Evolutionary conservation across 2,113 vertebrate species (phyloP).

Genomic region (Oreochromis tanganicae): DNA sequence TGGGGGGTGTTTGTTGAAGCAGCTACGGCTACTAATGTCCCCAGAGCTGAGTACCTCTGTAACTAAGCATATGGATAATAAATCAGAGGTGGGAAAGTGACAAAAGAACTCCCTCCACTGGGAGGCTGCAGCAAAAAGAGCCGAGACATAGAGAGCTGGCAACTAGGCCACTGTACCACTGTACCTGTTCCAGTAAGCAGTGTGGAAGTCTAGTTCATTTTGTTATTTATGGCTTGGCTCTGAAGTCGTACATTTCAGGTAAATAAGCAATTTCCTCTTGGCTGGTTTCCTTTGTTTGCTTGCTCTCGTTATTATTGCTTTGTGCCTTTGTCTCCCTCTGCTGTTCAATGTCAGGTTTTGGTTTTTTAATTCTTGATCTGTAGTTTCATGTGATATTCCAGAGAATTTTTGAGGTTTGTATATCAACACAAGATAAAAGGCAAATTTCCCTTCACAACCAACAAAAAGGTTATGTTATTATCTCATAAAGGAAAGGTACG

Average conservation of each 20-base stretch:
- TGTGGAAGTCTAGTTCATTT: not conserved
- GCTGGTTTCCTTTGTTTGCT: slow-evolving; percentile 22
- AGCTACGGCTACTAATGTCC: not conserved
- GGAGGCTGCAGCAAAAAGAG: not conserved
- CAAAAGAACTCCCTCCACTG: slow-evolving; percentile 8
- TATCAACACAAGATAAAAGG: not conserved
- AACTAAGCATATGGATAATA: slow-evolving; percentile 45
- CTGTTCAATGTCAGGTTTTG: not conserved
- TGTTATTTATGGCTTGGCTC: slow-evolving; percentile 20
- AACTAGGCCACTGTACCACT: not conserved
- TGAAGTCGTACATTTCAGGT: not conserved
- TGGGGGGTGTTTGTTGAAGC: not conserved
- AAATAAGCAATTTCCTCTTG: slow-evolving; percentile 40
- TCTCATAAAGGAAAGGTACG: not conserved
- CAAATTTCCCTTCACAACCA: not conserved
- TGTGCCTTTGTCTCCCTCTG: not conserved
- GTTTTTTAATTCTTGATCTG: not conserved
- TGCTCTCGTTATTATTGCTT: not conserved
- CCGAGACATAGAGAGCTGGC: not conserved
- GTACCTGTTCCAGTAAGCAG: not conserved
- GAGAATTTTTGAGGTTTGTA: not conserved
- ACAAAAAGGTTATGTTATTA: not conserved
- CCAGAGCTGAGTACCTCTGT: slow-evolving; percentile 14
- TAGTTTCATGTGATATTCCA: not conserved
- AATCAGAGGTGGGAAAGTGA: slow-evolving; percentile 48